Conservation (phyloP, 2,797 vertebrate genomes). For the Craterocephalus amniculus region DNA sequence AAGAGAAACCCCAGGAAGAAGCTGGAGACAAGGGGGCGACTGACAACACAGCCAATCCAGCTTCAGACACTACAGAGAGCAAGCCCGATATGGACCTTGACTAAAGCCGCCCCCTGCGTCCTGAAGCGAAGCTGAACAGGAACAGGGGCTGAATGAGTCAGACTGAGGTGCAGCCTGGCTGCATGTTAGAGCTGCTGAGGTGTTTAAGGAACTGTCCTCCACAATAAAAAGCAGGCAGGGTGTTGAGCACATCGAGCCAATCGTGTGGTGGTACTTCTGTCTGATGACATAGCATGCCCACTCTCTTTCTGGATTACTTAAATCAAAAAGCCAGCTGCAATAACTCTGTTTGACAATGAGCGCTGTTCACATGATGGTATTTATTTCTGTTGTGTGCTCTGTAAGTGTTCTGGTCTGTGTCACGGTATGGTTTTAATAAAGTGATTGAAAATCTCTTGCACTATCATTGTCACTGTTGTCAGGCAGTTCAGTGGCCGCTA, state of each 20-base stretch:
- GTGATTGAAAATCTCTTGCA: conserved; percentile 65
- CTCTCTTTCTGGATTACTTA: conserved; percentile 79
- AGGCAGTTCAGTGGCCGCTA: neutral
- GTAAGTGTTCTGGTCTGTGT: conserved; percentile 84
- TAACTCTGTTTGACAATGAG: conserved; percentile 83
- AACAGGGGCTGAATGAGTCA: conserved; percentile 60
- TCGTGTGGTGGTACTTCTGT: conserved; percentile 71
- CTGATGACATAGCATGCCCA: conserved; percentile 83
- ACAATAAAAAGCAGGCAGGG: conserved; percentile 67
- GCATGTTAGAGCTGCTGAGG: conserved; percentile 67
- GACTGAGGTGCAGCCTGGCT: conserved; percentile 70
- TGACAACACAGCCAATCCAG: conserved; percentile 77
- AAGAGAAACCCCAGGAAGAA: conserved; percentile 80
- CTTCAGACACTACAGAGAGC: conserved; percentile 83
- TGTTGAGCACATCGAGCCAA: conserved; percentile 69
- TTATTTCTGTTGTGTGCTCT: conserved; percentile 86
- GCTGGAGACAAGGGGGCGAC: conserved; percentile 66
- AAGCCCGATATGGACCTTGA: conserved; percentile 99
- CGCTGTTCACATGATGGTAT: conserved; percentile 85
- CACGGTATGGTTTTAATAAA: conserved; percentile 87
- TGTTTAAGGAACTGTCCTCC: conserved; percentile 69
- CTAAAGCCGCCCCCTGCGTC: conserved; percentile 75
- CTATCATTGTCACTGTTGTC: conserved; percentile 7
- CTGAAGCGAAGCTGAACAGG: conserved; percentile 56
- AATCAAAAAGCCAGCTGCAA: conserved; percentile 82